Base-by-base conservation (phyloP, 2,797 vertebrate genomes). In the Leptatherina wallacei region DNA sequence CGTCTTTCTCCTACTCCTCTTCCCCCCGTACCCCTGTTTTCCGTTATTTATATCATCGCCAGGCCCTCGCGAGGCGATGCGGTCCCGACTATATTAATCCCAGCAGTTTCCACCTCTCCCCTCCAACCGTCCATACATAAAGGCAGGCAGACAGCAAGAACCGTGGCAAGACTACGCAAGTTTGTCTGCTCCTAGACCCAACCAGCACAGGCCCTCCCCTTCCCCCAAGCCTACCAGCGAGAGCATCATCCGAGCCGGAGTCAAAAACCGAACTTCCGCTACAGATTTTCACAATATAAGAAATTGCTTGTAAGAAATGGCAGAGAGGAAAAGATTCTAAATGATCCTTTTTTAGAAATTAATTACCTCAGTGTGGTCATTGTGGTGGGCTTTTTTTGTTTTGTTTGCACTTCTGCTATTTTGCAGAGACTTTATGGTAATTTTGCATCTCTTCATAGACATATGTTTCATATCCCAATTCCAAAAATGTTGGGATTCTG, bases 191-290 rank as follows among this genome's bases (percentile, higher is more conserved):
- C 82, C 77, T 38, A 2, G 69, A 67, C 56, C 47, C 69, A 79
- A 66, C 55, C 67, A 70, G 74, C 61, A 3, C 27, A 77, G 80
- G 86, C 92, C 92, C 92, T 88, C 89, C 92, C 92, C 91, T 79
- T 77, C 63, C 29, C 49, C 67, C 27, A 14, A 16, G 27, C 61
- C 57, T 57, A 73, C 64, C 38, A 73, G 14, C 49, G 66, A 18
- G 33, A 1, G 20, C 0, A 30, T 66, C 73, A 75, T 24, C 0
- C 0, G 0, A 0, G 0, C 20, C 27, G 7, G 18, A 71, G 52
- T 47, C 61, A 61, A 20, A 47, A 4, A 33, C 1, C 3, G 4
- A 0, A 3, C 61, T 65, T 91, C 91, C 88, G 70, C 27, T 29
- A 1, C 0, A 1, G 12, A 0, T 0, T 80, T 90, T 87, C 88